phyloP scores from a whole-genome alignment of 2,113 vertebrate genomes.

The Morone chrysops region DNA sequence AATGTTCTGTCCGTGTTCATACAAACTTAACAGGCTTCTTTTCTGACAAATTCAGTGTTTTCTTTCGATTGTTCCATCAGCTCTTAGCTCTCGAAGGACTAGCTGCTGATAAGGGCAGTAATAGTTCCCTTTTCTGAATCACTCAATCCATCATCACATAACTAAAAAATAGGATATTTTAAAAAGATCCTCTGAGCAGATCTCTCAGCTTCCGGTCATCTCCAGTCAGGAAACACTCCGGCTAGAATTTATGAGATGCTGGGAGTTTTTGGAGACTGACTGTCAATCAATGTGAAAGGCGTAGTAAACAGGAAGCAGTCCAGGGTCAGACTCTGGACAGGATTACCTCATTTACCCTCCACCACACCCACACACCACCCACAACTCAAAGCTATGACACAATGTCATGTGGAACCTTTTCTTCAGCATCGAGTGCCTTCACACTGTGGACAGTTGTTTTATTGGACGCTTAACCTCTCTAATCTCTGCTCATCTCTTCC shows the following conservation, averaged over 20 bases:
- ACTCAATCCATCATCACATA: background rate
- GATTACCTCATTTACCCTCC: background rate
- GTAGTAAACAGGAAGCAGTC: background rate
- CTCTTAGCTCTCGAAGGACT: too few relatives aligned
- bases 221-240: background rate
- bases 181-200: background rate
- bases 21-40: too few relatives aligned
- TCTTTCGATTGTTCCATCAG: too few relatives aligned
- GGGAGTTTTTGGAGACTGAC: background rate
- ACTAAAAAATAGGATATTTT: background rate
- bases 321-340: background rate
- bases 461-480: background rate
- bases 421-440: background rate
- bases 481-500: background rate
- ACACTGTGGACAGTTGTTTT: background rate
- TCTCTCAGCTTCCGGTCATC: background rate
- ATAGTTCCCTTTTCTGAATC: background rate
- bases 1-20: too few relatives aligned
- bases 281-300: background rate
- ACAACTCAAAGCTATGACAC: background rate
- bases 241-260: background rate
- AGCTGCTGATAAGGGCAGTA: too few relatives aligned
- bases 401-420: background rate
- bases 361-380: background rate
- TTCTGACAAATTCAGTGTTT: too few relatives aligned